phyloP scores from a whole-genome alignment of 2,888 invertebrate genomes.

The Scelioninae gen. 1 region DNA sequence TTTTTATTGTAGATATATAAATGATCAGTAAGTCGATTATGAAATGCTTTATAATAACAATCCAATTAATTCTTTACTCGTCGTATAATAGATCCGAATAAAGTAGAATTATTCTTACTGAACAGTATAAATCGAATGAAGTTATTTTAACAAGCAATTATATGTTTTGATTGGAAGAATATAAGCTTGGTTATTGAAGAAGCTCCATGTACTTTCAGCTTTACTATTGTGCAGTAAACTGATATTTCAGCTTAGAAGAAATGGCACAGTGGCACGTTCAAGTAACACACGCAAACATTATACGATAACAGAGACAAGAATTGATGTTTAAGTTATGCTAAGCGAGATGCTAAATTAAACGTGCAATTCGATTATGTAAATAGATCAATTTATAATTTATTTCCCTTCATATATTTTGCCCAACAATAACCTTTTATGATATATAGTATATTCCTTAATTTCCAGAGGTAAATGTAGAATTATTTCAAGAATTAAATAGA shows the following conservation, averaged over 20 bases:
- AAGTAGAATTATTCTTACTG: conserved; percentile 1
- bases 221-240: conserved; percentile 22
- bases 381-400: conserved; percentile 21
- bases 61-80: neutral
- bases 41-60: neutral
- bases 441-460: too few relatives aligned
- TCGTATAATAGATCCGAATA: conserved; percentile 1
- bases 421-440: too few relatives aligned
- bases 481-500: too few relatives aligned
- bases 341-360: conserved; percentile 25
- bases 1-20: neutral
- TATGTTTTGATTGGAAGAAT: conserved; percentile 25
- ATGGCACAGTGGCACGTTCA: conserved; percentile 34
- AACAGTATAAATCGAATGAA: conserved; percentile 17
- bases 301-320: conserved; percentile 41
- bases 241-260: conserved; percentile 31
- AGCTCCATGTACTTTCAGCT: conserved; percentile 7
- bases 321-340: conserved; percentile 43
- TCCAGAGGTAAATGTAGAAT: too few relatives aligned
- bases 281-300: conserved; percentile 16
- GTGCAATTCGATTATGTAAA: conserved; percentile 8
- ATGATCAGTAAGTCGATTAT: neutral
- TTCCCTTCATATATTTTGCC: neutral
- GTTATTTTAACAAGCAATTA: conserved; percentile 32
- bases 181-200: conserved; percentile 31